phyloP scores from a whole-genome alignment of 2,888 invertebrate genomes.

The Trachelus troglodyta region DNA sequence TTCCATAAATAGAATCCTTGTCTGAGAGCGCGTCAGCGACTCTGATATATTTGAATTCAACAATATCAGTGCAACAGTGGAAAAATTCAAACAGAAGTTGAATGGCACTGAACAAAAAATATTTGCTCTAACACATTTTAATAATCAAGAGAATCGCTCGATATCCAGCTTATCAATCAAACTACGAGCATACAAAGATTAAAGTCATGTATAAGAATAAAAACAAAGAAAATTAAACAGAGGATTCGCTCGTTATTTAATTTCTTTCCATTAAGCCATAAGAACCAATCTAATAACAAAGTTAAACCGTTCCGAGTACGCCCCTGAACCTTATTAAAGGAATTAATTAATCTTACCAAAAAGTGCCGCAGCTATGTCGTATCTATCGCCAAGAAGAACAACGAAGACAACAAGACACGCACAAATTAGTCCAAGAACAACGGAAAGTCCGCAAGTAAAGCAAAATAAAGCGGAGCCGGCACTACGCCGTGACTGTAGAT shows the following conservation, averaged over 20 bases:
- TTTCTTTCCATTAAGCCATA: background rate
- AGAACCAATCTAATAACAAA: background rate
- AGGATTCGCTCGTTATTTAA: background rate
- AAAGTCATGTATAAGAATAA: background rate
- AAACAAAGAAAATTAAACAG: background rate
- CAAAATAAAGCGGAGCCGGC: constrained; percentile 31
- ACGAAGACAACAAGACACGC: constrained; percentile 23
- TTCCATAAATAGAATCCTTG: background rate
- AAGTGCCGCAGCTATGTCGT: constrained; percentile 10
- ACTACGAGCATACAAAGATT: background rate
- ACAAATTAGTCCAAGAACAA: constrained; percentile 49
- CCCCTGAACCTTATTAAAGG: background rate
- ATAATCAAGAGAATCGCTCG: background rate
- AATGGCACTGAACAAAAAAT: background rate
- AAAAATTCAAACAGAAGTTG: background rate
- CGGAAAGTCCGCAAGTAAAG: constrained; percentile 49
- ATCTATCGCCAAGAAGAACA: constrained; percentile 12
- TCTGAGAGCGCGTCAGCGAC: background rate
- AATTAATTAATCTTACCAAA: constrained; percentile 4
- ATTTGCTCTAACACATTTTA: background rate
- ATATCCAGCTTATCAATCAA: background rate
- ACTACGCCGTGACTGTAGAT: background rate
- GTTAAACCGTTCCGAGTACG: background rate
- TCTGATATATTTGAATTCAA: background rate
- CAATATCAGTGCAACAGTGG: background rate